Evolutionary conservation across 2,888 invertebrate species (phyloP).

Genomic region (Drosophila affinis): DNA sequence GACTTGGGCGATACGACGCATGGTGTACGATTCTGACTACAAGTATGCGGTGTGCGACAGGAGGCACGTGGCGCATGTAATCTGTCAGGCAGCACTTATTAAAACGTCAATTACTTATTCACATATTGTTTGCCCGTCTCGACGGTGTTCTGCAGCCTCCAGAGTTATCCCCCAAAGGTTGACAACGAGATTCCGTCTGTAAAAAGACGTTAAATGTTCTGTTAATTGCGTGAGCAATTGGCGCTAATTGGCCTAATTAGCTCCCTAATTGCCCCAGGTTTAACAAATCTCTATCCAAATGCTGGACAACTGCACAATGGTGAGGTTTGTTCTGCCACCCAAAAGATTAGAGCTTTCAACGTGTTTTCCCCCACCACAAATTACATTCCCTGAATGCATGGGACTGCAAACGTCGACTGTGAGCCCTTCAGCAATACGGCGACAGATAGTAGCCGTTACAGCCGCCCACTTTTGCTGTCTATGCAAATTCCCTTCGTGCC

Average conservation of each 20-base stretch:
- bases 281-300: conserved; percentile 4
- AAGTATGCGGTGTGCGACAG: background rate
- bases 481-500: conserved; percentile 39
- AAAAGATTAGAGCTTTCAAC: background rate
- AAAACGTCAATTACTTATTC: conserved; percentile 64
- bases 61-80: conserved; percentile 24
- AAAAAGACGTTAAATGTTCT: conserved; percentile 40
- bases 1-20: background rate
- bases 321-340: background rate
- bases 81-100: conserved; percentile 60
- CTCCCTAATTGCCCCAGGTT: conserved; percentile 23
- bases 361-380: conserved; percentile 17
- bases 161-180: conserved; percentile 11
- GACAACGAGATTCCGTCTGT: conserved; percentile 23
- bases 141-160: conserved; percentile 1
- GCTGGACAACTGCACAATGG: background rate
- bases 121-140: conserved; percentile 49
- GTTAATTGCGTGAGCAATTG: conserved; percentile 48
- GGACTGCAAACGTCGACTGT: conserved; percentile 9
- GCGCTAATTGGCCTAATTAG: conserved; percentile 45
- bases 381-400: conserved; percentile 32
- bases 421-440: conserved; percentile 1
- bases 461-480: conserved; percentile 44
- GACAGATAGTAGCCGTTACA: conserved; percentile 29
- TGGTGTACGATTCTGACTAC: background rate